Evolutionary conservation across 2,888 invertebrate species (phyloP).

Genomic region (Trachelus troglodyta): DNA sequence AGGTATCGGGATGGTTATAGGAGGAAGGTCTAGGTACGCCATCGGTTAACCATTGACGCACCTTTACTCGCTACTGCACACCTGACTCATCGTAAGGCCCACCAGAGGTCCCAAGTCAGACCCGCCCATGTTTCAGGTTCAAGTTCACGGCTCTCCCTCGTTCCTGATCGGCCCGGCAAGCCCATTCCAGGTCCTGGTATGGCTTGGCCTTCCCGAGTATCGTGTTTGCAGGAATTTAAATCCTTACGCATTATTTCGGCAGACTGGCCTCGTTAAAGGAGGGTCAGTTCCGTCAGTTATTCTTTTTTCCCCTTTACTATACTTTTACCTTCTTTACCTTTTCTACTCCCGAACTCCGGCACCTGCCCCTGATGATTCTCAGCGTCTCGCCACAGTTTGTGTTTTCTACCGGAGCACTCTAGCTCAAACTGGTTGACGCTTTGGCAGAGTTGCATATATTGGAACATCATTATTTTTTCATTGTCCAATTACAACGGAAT

Average conservation of each 20-base stretch:
- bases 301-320: too few species aligned
- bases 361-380: too few species aligned
- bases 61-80: slow-evolving; percentile 13
- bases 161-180: too few species aligned
- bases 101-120: neutral
- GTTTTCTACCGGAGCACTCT: too few species aligned
- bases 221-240: slow-evolving; percentile 9
- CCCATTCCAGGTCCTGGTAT: neutral
- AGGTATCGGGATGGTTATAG: too few species aligned
- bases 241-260: slow-evolving; percentile 1
- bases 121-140: slow-evolving; percentile 30
- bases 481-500: too few species aligned
- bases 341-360: too few species aligned
- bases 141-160: slow-evolving; percentile 40
- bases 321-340: too few species aligned
- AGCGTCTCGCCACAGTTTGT: too few species aligned
- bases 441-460: too few species aligned
- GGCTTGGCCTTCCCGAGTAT: neutral
- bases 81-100: slow-evolving; percentile 32
- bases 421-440: too few species aligned
- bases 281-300: neutral
- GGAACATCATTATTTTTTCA: too few species aligned
- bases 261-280: neutral
- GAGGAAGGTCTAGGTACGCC: neutral
- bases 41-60: neutral